Evolutionary conservation across 2,797 vertebrate genomes (phyloP).

Genomic region (Sebastes cheni): DNA sequence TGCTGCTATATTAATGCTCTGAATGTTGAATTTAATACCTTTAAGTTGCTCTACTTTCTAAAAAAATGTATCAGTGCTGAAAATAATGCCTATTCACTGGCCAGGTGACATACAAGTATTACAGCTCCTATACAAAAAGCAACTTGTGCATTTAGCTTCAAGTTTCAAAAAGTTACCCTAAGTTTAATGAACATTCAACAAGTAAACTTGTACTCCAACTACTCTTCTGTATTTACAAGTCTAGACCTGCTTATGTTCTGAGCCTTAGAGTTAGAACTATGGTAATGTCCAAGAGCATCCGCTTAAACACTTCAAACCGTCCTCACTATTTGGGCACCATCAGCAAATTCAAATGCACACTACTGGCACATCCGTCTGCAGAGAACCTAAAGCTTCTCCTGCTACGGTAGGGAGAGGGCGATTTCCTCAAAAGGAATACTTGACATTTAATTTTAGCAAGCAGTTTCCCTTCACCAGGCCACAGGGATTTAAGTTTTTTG

Average conservation of each 20-base stretch:
- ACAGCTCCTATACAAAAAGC: background rate
- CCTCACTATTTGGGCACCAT: conserved; percentile 7
- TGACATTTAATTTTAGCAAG: conserved; percentile 36
- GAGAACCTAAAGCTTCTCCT: background rate
- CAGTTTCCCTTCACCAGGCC: conserved; percentile 25
- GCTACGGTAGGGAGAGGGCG: background rate
- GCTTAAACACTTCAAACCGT: background rate
- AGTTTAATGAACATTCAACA: background rate
- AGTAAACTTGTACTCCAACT: background rate
- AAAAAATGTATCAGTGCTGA: background rate
- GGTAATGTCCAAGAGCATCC: background rate
- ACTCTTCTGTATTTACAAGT: background rate
- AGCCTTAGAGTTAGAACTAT: background rate
- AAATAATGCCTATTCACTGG: background rate
- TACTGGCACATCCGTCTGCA: background rate
- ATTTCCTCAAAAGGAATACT: conserved; percentile 43
- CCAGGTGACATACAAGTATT: background rate
- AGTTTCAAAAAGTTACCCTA: background rate
- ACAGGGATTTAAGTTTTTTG: conserved; percentile 13
- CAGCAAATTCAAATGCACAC: conserved; percentile 20
- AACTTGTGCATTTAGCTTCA: background rate
- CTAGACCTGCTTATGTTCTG: background rate
- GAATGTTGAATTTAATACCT: background rate
- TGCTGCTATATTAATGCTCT: background rate
- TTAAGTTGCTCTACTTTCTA: background rate